Evolutionary conservation across 2,888 invertebrate genomes (phyloP), one percentile per base, ranked within the genome.

Genomic region (Nemotelus nigrinus): DNA sequence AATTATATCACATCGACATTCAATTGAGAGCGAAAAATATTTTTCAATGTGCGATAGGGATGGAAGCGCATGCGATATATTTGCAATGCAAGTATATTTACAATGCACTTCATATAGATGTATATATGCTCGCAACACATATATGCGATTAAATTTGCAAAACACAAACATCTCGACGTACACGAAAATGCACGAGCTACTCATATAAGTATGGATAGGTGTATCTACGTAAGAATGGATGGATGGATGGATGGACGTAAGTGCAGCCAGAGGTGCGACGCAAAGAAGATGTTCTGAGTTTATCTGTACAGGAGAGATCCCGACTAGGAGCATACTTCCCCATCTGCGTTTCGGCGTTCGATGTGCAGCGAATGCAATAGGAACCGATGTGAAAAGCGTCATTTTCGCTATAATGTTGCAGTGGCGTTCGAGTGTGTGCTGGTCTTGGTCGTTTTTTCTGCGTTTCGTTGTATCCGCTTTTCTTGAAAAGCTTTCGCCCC

Each of bases 1-100:
- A 86, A 85, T 85, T 85, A 85, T 85, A 86, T 85, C 85, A 85
- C 85, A 86, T 84, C 84, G 80, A 82, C 80, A 80, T 81, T 84
- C 80, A 82, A 83, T 80, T 80, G 81, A 81, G 82, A 82, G 85
- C 84, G 75, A 78, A 79, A 79, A 80, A 80, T 80, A 80, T 80
- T 81, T 82, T 81, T 80, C 81, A 82, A 81, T 81, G 81, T 82
- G 81, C 81, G 80, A 82, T 81, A 81, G 80, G 81, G 81, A 81
- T 81, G 80, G 80, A 81, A 81, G 83, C 83, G 83, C 83, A 83
- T 82, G 83, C 83, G 82, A 82, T 82, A 80, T 80, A 81, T 81
- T 74, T 63, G 74, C 74, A 63, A 70, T 55, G 70, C 43, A 70
- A 6, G 43, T 60, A 63, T 74, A 74, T 74, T 60, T 74, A 74